Evolutionary conservation across 2,113 vertebrate genomes (phyloP), one percentile per base, ranked within the genome.

Genomic region (Cettia cetti): DNA sequence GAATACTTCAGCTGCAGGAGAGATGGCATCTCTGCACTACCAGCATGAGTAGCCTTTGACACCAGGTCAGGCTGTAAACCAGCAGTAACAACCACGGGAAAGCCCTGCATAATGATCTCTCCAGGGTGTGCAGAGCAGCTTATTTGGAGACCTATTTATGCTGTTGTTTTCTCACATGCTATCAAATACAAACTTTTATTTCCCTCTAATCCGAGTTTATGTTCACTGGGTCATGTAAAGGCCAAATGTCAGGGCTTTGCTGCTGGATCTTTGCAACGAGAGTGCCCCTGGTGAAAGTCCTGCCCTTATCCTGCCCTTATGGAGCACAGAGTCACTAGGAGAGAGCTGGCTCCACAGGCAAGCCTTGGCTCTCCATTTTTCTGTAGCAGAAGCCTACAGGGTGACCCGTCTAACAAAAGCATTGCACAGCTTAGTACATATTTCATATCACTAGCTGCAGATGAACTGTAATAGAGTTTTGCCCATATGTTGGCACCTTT

Each of bases 321-420:
- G 0, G 0, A 88, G 35, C 8, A 2, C 0, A 0, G 54, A 45
- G 39, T 30, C 39, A 23, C 45, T 47, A 22, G 40, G 12, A 72
- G 45, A 69, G 26, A 50, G 17, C 54, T 81, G 53, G 26, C 64
- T 85, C 86, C 4, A 1, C 54, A 53, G 37, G 49, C 23, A 61
- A 65, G 24, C 59, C 28, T 33, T 69, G 63, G 56, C 60, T 84
- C 39, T 70, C 33, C 11, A 4, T 56, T 44, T 79, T 74, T 59
- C 49, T 52, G 37, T 80, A 39, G 26, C 82, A 77, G 72, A 54
- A 83, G 30, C 47, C 68, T 78, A 27, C 11, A 30, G 37, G 24
- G 39, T 78, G 45, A 82, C 57, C 80, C 22, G 7, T 63, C 45
- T 79, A 79, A 80, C 33, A 84, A 56, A 90, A 81, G 31, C 42